These are phyloP conservation scores for Parazoanthus darwini DNA, from an alignment of 92 coral and sea anemone genomes.

Conservation along the genomic window DNA sequence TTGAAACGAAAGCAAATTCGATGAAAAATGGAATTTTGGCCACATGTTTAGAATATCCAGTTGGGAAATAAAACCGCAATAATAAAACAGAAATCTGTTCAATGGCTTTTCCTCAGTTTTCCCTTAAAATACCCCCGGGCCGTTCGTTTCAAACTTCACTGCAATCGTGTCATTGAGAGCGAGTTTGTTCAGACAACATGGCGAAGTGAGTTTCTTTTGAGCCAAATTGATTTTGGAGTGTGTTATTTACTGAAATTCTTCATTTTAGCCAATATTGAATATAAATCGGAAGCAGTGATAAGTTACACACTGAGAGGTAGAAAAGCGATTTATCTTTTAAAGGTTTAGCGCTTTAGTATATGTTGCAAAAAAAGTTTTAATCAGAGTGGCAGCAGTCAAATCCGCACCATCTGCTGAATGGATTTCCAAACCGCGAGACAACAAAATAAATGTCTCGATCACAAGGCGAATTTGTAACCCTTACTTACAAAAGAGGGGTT, in stretches of 20 bases:
- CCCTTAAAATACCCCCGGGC: neutral
- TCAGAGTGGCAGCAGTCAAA: neutral
- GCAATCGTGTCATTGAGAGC: too few relatives aligned
- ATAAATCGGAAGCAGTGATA: slow-evolving; percentile 12
- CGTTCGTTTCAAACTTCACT: neutral
- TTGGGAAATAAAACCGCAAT: slow-evolving; percentile 20
- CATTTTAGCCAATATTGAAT: neutral
- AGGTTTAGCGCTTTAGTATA: neutral
- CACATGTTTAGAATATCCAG: neutral
- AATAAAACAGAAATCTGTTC: neutral
- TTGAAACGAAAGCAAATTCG: neutral
- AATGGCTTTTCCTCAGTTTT: neutral
- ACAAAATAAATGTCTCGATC: neutral
- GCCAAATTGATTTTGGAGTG: neutral
- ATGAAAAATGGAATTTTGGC: neutral
- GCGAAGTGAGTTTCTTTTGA: neutral
- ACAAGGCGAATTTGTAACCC: neutral
- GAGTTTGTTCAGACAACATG: neutral
- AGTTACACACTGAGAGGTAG: neutral
- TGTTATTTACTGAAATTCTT: neutral
- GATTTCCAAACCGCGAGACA: neutral
- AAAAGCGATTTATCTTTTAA: neutral
- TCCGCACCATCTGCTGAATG: neutral
- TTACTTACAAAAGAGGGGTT: neutral
- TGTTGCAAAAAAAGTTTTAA: neutral